These are phyloP conservation scores for Ctenopoma kingsleyae DNA, from an alignment of 2,797 vertebrate genomes.

Conservation along the genomic window DNA sequence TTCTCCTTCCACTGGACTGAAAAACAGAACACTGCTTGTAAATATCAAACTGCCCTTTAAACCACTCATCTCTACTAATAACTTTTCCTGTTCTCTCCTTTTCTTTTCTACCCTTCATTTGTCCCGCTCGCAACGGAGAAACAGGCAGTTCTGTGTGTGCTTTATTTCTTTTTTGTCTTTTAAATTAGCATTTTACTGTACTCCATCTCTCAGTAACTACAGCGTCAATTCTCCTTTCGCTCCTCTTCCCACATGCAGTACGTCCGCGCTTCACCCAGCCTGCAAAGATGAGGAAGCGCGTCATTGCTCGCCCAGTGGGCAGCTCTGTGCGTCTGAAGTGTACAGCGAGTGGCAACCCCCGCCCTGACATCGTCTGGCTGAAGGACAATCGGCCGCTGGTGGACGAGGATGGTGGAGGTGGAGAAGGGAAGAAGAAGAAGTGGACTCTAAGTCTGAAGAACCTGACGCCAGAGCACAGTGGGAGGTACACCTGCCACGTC, in stretches of 20 bases:
- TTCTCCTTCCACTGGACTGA: conserved; percentile 19
- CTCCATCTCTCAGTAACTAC: neutral
- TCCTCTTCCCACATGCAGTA: conserved; percentile 73
- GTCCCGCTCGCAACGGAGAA: conserved; percentile 19
- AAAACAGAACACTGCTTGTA: conserved; percentile 44
- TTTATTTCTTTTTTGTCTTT: neutral
- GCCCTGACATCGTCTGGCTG: conserved; percentile 94
- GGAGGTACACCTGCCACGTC: conserved; percentile 97
- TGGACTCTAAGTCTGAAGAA: conserved; percentile 97
- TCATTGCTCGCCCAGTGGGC: conserved; percentile 95
- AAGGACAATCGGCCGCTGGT: conserved; percentile 92
- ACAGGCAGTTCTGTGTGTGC: neutral
- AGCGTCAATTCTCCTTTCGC: neutral
- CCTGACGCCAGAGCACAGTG: conserved; percentile 94
- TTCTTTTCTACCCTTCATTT: neutral
- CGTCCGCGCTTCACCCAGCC: conserved; percentile 96
- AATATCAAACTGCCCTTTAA: conserved; percentile 58
- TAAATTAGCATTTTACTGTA: neutral
- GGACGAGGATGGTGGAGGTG: conserved; percentile 60
- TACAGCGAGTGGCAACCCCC: conserved; percentile 92
- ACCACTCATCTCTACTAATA: conserved; percentile 34
- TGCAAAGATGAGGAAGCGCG: conserved; percentile 97
- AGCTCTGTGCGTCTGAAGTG: conserved; percentile 97
- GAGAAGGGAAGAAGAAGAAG: conserved; percentile 90
- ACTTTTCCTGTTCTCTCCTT: conserved; percentile 13